phyloP scores from a whole-genome alignment of 2,797 vertebrate genomes.

The Tolypeutes matacus region DNA sequence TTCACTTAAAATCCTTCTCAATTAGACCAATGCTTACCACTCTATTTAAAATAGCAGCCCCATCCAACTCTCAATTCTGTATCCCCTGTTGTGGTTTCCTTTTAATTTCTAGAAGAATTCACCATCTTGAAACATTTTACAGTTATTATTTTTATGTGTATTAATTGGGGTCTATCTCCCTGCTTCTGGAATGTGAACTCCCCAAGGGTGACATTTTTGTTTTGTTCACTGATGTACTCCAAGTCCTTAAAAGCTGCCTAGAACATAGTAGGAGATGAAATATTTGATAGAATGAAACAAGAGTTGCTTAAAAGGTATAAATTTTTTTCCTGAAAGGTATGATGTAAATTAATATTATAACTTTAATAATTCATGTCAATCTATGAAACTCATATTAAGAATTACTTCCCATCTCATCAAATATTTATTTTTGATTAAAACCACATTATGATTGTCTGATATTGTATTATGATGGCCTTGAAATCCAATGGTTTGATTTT shows the following conservation, averaged over 20 bases:
- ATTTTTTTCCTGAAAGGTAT: background rate
- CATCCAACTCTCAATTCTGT: background rate
- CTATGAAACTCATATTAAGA: constrained; percentile 35
- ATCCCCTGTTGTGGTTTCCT: background rate
- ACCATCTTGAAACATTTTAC: background rate
- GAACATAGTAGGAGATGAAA: constrained; percentile 58
- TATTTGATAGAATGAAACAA: constrained; percentile 32
- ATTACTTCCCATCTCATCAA: background rate
- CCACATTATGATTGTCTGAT: background rate
- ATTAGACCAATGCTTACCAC: background rate
- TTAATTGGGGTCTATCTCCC: background rate
- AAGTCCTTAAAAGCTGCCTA: background rate
- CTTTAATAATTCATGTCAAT: constrained; percentile 39
- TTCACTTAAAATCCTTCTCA: constrained; percentile 29
- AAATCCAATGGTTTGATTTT: constrained; percentile 50
- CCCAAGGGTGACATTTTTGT: background rate
- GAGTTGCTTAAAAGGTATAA: background rate
- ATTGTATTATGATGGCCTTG: constrained; percentile 14
- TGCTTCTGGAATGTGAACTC: background rate
- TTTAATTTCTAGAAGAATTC: background rate
- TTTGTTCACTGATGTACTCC: background rate
- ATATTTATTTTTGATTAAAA: constrained; percentile 66
- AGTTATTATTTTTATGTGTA: background rate
- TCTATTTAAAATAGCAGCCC: background rate
- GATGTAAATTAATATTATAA: constrained; percentile 47